A percentile compares a stretch with the other conserved stretches of the same genome.
Evolutionary conservation across 2,113 vertebrate genomes (phyloP).

Genomic region (Aramus guarauna): DNA sequence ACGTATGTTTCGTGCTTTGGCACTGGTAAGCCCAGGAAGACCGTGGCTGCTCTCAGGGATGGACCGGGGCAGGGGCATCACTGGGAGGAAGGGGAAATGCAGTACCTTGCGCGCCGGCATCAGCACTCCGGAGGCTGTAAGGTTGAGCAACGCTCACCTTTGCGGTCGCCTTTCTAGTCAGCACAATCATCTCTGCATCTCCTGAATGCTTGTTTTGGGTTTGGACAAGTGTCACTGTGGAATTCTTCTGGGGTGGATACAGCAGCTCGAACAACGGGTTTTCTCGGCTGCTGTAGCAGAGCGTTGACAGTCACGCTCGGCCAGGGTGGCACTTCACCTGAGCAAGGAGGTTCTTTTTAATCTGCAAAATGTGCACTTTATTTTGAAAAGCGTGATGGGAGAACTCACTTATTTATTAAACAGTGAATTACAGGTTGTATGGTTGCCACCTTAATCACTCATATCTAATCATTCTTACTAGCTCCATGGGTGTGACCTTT

Average conservation of each 20-base stretch:
- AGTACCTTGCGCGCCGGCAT: accelerated
- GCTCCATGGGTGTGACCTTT: slow-evolving; percentile 15
- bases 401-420: background rate
- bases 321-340: background rate
- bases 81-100: background rate
- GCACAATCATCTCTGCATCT: background rate
- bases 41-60: background rate
- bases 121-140: background rate
- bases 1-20: background rate
- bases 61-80: background rate
- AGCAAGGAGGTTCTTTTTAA: background rate
- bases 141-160: accelerated
- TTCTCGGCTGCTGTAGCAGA: background rate
- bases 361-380: background rate
- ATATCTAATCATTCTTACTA: background rate
- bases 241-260: background rate
- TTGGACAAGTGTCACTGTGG: background rate
- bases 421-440: background rate
- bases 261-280: background rate
- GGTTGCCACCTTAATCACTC: background rate
- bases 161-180: background rate
- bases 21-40: background rate
- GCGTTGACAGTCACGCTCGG: background rate
- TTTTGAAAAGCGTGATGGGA: background rate
- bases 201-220: background rate